phyloP scores from a whole-genome alignment of 2,113 vertebrate genomes.

The Trematomus loennbergii region DNA sequence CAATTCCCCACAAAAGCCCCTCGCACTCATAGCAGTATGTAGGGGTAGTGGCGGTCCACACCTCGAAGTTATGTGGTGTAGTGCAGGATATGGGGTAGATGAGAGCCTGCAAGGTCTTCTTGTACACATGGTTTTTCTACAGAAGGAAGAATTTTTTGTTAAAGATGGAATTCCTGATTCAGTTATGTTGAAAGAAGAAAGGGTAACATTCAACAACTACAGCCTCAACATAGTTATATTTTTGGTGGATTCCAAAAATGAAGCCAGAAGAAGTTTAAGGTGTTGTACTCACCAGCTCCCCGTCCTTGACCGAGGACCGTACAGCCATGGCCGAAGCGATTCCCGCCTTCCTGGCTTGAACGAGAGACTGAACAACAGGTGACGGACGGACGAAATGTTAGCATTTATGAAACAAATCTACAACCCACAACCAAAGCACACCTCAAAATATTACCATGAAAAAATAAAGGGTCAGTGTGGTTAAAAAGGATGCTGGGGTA shows the following conservation, averaged over 20 bases:
- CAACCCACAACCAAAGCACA: slow-evolving; percentile 53
- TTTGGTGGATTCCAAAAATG: background rate
- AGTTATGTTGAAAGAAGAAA: no score
- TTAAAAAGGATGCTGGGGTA: background rate
- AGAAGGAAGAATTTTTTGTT: background rate
- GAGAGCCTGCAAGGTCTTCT: slow-evolving; percentile 98
- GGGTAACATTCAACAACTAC: no score
- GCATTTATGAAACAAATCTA: background rate
- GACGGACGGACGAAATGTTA: slow-evolving; percentile 16
- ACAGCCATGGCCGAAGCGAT: slow-evolving; percentile 97
- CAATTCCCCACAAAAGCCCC: slow-evolving; percentile 97
- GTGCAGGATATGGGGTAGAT: slow-evolving; percentile 99
- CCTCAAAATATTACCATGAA: slow-evolving; percentile 14
- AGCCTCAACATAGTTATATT: no score
- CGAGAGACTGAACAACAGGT: slow-evolving; percentile 88
- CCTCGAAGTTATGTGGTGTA: slow-evolving; percentile 97
- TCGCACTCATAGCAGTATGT: slow-evolving; percentile 99
- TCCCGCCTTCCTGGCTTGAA: slow-evolving; percentile 97
- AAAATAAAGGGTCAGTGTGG: slow-evolving; percentile 15
- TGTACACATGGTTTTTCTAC: slow-evolving; percentile 97
- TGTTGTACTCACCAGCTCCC: slow-evolving; percentile 91
- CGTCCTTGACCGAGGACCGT: slow-evolving; percentile 96
- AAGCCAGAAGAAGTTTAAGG: background rate
- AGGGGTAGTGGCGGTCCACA: slow-evolving; percentile 97
- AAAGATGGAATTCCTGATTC: no score